A percentile compares a stretch with the other conserved stretches of the same genome.
Evolutionary conservation across 1,140 invertebrate genomes (phyloP).

Genomic region (Brachionus paranguensis): DNA sequence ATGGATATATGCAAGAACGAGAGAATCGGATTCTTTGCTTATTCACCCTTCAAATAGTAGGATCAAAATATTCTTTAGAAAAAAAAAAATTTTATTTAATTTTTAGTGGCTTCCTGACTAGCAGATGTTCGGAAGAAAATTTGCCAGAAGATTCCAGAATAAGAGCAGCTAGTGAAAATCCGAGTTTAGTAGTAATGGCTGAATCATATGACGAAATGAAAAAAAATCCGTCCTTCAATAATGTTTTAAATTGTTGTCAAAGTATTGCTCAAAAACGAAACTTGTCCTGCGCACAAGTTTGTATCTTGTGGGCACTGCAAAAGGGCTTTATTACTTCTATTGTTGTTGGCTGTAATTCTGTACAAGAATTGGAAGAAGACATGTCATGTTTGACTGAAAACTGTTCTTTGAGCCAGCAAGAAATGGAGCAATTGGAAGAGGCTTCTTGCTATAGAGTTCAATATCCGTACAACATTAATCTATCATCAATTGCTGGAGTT

Average conservation of each 20-base stretch:
- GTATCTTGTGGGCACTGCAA: constrained; percentile 49
- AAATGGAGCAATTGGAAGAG: constrained; percentile 19
- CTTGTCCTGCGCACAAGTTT: constrained; percentile 44
- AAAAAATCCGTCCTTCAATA: background rate
- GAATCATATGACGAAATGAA: constrained; percentile 18
- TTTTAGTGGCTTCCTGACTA: constrained; percentile 19
- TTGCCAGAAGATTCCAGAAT: background rate
- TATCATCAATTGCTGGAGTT: constrained; percentile 3
- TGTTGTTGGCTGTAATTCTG: constrained; percentile 47
- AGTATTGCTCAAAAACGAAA: background rate
- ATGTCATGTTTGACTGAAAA: constrained; percentile 41
- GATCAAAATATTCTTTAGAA: background rate
- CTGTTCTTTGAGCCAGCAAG: background rate
- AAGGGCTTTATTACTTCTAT: constrained; percentile 48
- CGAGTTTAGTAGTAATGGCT: background rate
- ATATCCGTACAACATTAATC: constrained; percentile 27
- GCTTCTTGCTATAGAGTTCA: background rate
- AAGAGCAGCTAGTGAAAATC: background rate
- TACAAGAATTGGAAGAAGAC: constrained; percentile 50
- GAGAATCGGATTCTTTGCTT: constrained; percentile 45
- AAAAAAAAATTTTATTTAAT: background rate
- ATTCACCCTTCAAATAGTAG: constrained; percentile 47
- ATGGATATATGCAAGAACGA: constrained; percentile 47
- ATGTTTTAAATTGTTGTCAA: background rate
- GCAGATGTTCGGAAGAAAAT: background rate